Evolutionary conservation across 2,888 invertebrate species (phyloP), one percentile per base, ranked within the genome.

Genomic region (Prosapia bicincta): DNA sequence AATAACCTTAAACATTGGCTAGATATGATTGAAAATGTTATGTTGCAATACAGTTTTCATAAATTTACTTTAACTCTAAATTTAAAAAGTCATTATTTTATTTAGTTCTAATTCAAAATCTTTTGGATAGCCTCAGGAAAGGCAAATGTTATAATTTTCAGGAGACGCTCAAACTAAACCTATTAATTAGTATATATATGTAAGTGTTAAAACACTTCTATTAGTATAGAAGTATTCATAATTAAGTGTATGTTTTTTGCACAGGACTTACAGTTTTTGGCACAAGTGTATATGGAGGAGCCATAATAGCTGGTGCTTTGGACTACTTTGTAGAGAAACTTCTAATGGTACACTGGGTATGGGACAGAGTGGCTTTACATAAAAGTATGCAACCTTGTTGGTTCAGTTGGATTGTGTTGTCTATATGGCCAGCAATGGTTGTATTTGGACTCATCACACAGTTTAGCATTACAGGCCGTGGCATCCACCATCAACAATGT

Each of bases 281-380:
- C 38, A 93, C 93, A 15, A 89, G 91, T 80, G 86, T 93, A n/a
- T 92, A 93, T 80, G 94, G 94, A 26, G 92, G 91, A 24, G 92
- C 92, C 7, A 88, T 93, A 75, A 88, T 93, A 80, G 88, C 92
- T 10, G 88, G 89, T 15, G 89, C 91, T 2, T 86, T 92, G 75
- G 94, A 94, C 85, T 93, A 93, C 84, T 92, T 92, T 84, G 88
- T 93, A 76, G 93, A 93, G 83, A 87, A 89, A 82, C 87, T 91
- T 84, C 86, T 89, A 81, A 90, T 92, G 88, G 88, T 90, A n/a
- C 87, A 87, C 80, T 93, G 92, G 91, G 88, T 80, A 23, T 81
- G 81, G 78, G 80, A 80, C 73, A 81, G 81, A 28, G 79, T 79
- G 24, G 79, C 79, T 6, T 75, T 80, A 32, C 77, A 79, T 82